phyloP scores from a whole-genome alignment of 2,113 vertebrate genomes.

The Podarcis cretensis region DNA sequence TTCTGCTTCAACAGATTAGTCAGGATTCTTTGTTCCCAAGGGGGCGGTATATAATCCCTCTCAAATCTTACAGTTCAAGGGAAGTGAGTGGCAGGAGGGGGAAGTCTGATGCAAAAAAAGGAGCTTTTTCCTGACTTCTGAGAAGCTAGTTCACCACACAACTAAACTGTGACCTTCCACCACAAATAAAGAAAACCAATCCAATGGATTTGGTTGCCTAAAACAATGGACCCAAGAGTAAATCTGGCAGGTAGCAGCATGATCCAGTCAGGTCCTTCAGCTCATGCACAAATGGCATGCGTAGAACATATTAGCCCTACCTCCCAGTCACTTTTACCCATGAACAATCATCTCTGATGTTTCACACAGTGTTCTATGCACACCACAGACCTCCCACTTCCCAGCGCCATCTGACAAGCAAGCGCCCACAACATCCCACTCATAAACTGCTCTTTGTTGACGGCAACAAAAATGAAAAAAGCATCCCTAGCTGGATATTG shows the following conservation, averaged over 20 bases:
- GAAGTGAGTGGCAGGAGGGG: accelerated
- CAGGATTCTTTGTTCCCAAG: neutral
- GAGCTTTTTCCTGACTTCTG: neutral
- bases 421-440: neutral
- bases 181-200: neutral
- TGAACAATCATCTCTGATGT: neutral
- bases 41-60: neutral
- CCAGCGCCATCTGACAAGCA: neutral
- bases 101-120: neutral
- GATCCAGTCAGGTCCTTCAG: neutral
- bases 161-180: neutral
- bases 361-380: neutral
- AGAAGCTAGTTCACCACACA: neutral
- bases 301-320: neutral
- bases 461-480: neutral
- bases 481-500: accelerated
- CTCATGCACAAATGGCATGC: neutral
- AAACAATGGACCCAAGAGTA: neutral
- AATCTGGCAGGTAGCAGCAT: neutral
- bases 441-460: neutral
- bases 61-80: neutral
- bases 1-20: neutral
- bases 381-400: neutral
- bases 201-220: neutral
- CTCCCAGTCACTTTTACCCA: neutral